Evolutionary conservation across 2,797 vertebrate species (phyloP).

Genomic region (Sebastes minor): DNA sequence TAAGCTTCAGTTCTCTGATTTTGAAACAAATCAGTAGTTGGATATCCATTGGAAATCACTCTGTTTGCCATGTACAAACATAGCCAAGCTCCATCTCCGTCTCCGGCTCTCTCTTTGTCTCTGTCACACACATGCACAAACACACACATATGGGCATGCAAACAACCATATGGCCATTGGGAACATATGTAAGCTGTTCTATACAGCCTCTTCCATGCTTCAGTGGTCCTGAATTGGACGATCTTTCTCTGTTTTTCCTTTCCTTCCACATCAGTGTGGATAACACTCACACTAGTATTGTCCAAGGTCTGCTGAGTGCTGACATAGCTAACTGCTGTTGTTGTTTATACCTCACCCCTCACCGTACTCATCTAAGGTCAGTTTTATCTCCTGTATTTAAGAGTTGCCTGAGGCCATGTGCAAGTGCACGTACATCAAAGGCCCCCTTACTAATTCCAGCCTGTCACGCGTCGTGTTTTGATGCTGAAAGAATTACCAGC

Average conservation of each 20-base stretch:
- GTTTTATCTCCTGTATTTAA: conserved; percentile 39
- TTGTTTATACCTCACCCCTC: conserved; percentile 58
- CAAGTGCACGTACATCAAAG: background rate
- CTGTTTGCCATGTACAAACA: background rate
- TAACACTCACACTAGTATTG: conserved; percentile 14
- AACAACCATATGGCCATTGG: conserved; percentile 36
- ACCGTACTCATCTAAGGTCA: conserved; percentile 30
- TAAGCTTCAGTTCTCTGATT: background rate
- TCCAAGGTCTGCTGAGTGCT: conserved; percentile 61
- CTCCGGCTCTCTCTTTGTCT: background rate
- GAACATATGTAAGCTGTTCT: conserved; percentile 20
- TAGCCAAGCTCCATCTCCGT: background rate
- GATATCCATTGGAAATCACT: background rate
- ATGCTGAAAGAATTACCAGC: conserved; percentile 1
- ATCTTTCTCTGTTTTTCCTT: conserved; percentile 29
- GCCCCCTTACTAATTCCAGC: background rate
- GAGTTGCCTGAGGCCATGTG: conserved; percentile 6
- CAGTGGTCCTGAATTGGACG: conserved; percentile 29
- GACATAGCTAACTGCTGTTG: conserved; percentile 47
- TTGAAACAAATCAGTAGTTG: background rate
- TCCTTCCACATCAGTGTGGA: conserved; percentile 33
- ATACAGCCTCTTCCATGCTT: conserved; percentile 28
- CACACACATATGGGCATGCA: conserved; percentile 21
- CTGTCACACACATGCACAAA: background rate
- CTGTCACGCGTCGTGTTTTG: background rate